Base-by-base conservation (phyloP, 2,113 vertebrate species). In the Prionailurus viverrinus region DNA sequence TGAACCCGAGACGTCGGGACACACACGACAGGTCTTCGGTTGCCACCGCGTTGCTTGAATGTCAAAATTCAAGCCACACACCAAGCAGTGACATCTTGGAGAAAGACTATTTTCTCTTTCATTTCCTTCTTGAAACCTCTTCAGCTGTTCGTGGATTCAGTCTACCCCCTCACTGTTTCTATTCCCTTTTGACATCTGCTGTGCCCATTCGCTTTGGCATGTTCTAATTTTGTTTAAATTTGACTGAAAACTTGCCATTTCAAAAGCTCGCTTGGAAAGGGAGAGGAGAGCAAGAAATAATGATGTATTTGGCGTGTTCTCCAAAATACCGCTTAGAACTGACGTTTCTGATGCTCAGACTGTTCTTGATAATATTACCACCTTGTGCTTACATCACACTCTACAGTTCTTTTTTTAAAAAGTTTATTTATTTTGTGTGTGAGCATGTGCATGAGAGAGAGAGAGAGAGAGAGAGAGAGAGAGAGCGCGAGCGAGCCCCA, bases 211-310 rank as follows among this genome's bases (percentile, higher is more conserved):
- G 81, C 89, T 55, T 81, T 69, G 73, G 41, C 27, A 41, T 12
- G 4, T 31, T 90, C 89, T 91, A 5, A 41, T 41, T 63, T 53
- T 48, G 15, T 81, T 89, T 71, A n/a, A 86, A 76, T 66, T 3
- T 39, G 23, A 82, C 53, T 19, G 39, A 82, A 95, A 93, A 86
- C 4, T 10, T 79, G 71, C 45, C 25, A 74, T 66, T 68, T 89
- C 11, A 55, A 95, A 93, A 61, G 18, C 2, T 21, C 23, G 19
- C 73, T 61, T 27, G 41, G 18, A 71, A 82, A 39, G 71, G 12
- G 13, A 69, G 27, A 73, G 15, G 63, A 31, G 12, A 91, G 18
- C 1, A 41, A 90, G 41, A 51, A 23, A 85, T 1, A 71, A 13
- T 5, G 41, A 91, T 29, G 31, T 29, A 9, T 45, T 76, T 66